Evolutionary conservation across 2,888 invertebrate genomes (phyloP), one percentile per base, ranked within the genome.

Genomic region (Neria commutata): DNA sequence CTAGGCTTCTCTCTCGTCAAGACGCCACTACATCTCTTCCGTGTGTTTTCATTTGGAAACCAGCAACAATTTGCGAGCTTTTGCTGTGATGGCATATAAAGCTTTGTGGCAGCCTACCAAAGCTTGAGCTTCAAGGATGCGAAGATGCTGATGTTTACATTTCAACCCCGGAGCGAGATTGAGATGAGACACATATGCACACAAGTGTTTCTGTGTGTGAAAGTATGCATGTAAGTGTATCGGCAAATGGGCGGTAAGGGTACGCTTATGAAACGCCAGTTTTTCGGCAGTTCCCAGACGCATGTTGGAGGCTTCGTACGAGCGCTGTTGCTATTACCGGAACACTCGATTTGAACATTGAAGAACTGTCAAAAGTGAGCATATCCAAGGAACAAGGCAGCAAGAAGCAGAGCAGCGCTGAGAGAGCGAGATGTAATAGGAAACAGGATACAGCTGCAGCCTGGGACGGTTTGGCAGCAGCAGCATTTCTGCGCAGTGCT

Each of bases 91-190:
- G 37, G 11, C 37, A 37, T 37, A n/a, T n/a, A 37, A n/a, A n/a
- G n/a, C n/a, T n/a, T n/a, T n/a, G n/a, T n/a, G n/a, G n/a, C n/a
- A n/a, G n/a, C n/a, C n/a, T 29, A 29, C 29, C 29, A 29, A 11
- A 11, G n/a, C 37, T 37, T 37, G 11, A 8, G n/a, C 42, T 17
- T 19, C 19, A 42, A 19, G 19, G 42, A 42, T 42, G 42, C 42
- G n/a, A n/a, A n/a, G n/a, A n/a, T n/a, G n/a, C n/a, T n/a, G n/a
- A 42, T 42, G 42, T 42, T 42, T 17, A 42, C 42, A 42, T 42
- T 42, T 42, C 42, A 42, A 19, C 42, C 42, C 42, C 42, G 19
- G n/a, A n/a, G n/a, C n/a, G n/a, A n/a, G n/a, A n/a, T n/a, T n/a
- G n/a, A n/a, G n/a, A n/a, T n/a, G n/a, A n/a, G n/a, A n/a, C n/a